These are phyloP conservation scores for Apamea anceps DNA, from an alignment of 2,888 invertebrate genomes.

Conservation along the genomic window DNA sequence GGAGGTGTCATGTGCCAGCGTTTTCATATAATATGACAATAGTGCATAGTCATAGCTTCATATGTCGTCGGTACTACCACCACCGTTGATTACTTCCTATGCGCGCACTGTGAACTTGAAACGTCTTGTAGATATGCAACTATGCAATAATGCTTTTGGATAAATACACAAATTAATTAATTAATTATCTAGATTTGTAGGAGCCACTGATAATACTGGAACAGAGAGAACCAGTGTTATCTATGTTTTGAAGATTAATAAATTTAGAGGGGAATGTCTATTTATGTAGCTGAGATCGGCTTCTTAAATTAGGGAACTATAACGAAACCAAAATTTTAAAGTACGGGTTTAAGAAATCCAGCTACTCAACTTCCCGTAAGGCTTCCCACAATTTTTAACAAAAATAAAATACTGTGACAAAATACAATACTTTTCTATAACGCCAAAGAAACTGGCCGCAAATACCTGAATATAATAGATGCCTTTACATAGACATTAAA, in stretches of 20 bases:
- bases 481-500: constrained; percentile 52
- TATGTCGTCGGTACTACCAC: constrained; percentile 30
- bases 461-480: constrained; percentile 41
- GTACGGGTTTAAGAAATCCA: not conserved
- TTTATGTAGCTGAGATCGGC: too few relatives aligned
- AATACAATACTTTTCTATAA: not conserved
- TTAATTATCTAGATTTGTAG: not conserved
- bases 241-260: not conserved
- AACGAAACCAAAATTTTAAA: not conserved
- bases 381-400: not conserved
- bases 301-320: not conserved
- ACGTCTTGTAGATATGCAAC: not conserved
- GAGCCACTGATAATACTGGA: not conserved
- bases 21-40: constrained; percentile 49
- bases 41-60: constrained; percentile 64
- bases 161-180: not conserved
- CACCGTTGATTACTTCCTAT: not conserved
- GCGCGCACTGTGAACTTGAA: not conserved
- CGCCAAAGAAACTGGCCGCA: not conserved
- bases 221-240: not conserved
- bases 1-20: constrained; percentile 56
- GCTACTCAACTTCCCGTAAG: too few relatives aligned
- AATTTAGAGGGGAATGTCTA: not conserved
- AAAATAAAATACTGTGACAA: not conserved
- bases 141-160: not conserved